Evolutionary conservation across 2,888 invertebrate genomes (phyloP).

Genomic region (Dromius quadrimaculatus): DNA sequence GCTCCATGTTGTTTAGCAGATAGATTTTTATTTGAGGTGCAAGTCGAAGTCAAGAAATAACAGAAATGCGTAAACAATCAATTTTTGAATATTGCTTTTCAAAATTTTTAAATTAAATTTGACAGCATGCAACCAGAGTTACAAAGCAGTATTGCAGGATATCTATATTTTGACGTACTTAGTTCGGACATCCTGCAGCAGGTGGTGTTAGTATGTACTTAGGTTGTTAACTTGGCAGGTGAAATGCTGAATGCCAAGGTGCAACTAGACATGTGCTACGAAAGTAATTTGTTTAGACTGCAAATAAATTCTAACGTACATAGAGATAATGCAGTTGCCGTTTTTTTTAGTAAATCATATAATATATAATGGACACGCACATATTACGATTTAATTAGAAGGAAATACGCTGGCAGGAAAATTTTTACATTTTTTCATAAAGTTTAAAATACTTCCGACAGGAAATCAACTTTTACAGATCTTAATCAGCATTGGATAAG

Average conservation of each 20-base stretch:
- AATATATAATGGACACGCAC: no score
- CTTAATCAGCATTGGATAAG: no score
- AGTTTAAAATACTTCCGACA: not conserved
- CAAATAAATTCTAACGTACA: constrained; percentile 6
- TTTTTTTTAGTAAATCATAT: no score
- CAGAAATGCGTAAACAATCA: no score
- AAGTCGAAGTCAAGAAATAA: no score
- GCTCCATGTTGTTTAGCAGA: no score
- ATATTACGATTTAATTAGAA: no score
- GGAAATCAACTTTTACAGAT: no score
- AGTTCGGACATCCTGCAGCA: constrained; percentile 12
- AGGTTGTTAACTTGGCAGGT: constrained; percentile 29
- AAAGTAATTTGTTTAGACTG: constrained; percentile 19
- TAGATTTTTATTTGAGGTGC: no score
- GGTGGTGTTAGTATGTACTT: constrained; percentile 16
- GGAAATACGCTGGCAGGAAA: no score
- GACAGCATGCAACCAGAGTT: not conserved
- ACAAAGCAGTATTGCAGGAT: not conserved
- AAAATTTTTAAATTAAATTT: no score
- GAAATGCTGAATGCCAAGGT: constrained; percentile 19
- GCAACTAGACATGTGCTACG: constrained; percentile 13
- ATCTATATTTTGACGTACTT: not conserved
- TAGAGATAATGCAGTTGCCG: not conserved
- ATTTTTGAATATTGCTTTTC: no score
- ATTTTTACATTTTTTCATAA: not conserved